These are phyloP conservation scores for Characodon lateralis DNA, from an alignment of 2,797 vertebrate genomes.

Conservation along the genomic window DNA sequence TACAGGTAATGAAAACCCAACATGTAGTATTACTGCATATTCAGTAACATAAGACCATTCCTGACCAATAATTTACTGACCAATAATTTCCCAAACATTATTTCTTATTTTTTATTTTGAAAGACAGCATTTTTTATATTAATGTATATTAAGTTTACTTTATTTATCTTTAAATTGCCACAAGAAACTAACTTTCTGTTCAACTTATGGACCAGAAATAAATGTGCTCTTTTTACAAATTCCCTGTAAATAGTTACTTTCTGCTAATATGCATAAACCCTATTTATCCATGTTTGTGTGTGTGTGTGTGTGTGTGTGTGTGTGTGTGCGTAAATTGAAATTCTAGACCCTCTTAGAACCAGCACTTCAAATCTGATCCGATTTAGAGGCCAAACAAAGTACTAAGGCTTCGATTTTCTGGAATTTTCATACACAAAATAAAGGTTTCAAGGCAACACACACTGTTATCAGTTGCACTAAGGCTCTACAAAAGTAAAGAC, in stretches of 20 bases:
- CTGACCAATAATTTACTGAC: background rate
- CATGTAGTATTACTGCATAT: background rate
- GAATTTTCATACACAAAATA: background rate
- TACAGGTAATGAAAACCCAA: background rate
- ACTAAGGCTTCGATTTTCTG: background rate
- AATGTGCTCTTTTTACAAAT: background rate
- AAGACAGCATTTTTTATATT: background rate
- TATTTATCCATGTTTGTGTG: too few relatives aligned
- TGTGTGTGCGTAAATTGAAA: too few relatives aligned
- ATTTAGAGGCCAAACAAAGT: background rate
- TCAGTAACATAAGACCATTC: background rate
- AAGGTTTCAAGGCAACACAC: background rate
- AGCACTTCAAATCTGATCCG: background rate
- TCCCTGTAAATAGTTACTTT: too few relatives aligned
- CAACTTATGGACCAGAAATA: background rate
- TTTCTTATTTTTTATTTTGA: background rate
- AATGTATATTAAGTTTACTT: background rate
- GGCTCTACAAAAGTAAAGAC: background rate
- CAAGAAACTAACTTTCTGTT: background rate
- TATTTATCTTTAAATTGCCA: background rate
- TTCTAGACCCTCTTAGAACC: background rate
- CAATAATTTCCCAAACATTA: background rate
- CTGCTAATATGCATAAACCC: too few relatives aligned
- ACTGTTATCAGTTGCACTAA: background rate
- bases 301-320: too few relatives aligned